phyloP scores from a whole-genome alignment of 2,888 invertebrate species.

The Nemotelus pantherinus region DNA sequence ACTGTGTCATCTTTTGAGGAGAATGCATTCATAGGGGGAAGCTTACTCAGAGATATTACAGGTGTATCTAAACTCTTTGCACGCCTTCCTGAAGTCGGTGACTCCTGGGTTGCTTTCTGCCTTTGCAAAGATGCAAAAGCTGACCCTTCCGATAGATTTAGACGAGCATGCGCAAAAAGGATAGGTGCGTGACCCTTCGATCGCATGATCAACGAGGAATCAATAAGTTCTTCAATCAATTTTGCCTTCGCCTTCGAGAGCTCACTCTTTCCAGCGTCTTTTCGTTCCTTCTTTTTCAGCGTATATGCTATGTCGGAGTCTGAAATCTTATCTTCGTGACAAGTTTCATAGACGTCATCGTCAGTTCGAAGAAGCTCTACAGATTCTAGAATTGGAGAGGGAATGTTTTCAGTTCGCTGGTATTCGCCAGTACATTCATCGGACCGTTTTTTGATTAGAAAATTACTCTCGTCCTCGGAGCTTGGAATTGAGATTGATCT shows the following conservation, averaged over 20 bases:
- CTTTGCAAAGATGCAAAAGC: conserved; percentile 78
- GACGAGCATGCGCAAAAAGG: conserved; percentile 79
- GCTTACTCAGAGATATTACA: conserved; percentile 79
- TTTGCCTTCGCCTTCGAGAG: conserved; percentile 65
- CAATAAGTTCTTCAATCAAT: conserved; percentile 73
- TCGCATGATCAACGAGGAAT: conserved; percentile 73
- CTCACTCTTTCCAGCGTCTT: conserved; percentile 51
- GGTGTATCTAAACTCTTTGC: conserved; percentile 88
- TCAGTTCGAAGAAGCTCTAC: conserved; percentile 71
- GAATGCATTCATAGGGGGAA: conserved; percentile 86
- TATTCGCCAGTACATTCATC: conserved; percentile 71
- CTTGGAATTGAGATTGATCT: conserved; percentile 80
- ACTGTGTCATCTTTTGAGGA: conserved; percentile 91
- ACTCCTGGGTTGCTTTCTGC: conserved; percentile 78
- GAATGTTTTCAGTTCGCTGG: conserved; percentile 70
- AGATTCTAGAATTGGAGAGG: conserved; percentile 72
- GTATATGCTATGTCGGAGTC: conserved; percentile 69
- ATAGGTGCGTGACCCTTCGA: conserved; percentile 81
- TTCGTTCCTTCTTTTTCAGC: conserved; percentile 56
- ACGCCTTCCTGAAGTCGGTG: conserved; percentile 78
- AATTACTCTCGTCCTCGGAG: conserved; percentile 77
- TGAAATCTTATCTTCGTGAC: conserved; percentile 66
- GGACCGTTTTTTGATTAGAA: conserved; percentile 68
- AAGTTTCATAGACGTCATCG: conserved; percentile 66
- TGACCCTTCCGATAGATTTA: conserved; percentile 87